Evolutionary conservation across 2,888 invertebrate genomes (phyloP), one percentile per base, ranked within the genome.

Genomic region (Aspidiotus destructor): DNA sequence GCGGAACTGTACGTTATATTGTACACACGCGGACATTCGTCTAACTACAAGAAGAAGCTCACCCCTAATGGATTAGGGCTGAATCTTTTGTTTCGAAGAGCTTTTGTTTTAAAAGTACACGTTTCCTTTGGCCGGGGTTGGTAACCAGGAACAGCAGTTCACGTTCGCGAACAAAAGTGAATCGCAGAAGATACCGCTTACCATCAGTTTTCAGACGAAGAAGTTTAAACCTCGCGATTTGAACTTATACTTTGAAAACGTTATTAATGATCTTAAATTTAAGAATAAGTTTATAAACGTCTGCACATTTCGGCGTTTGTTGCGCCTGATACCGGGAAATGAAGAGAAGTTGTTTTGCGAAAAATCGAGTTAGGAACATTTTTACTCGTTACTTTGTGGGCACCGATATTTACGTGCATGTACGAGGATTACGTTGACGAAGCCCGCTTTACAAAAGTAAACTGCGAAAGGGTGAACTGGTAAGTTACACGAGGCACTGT

Each of bases 71-170:
- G 65, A 67, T 67, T 67, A 67, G 58, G 65, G 52, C 57, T 57
- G 65, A 67, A 58, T 67, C 65, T 67, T 67, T 67, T 67, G 65
- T 67, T 67, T 58, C 28, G 58, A 67, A 67, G 65, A 67, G 65
- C 65, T 60, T 67, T 67, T 67, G 65, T 67, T 67, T 67, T 67
- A 67, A 67, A 67, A 67, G 65, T 67, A 67, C 65, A 67, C 65
- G 65, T 67, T 67, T 67, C 65, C 65, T 67, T 67, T 67, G 54
- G 65, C 58, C 58, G 55, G 64, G 52, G 28, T 28, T 28, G 28
- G 28, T 28, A 28, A 28, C 28, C 28, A 28, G 28, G 62, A 62
- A 62, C 62, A 28, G 28, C 28, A 28, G 28, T 28, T 28, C 28
- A 48, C 10, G 48, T 48, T 48, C 48, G 48, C 48, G 28, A 28